Evolutionary conservation across 2,797 vertebrate species (phyloP).

Genomic region (Balearica regulorum): DNA sequence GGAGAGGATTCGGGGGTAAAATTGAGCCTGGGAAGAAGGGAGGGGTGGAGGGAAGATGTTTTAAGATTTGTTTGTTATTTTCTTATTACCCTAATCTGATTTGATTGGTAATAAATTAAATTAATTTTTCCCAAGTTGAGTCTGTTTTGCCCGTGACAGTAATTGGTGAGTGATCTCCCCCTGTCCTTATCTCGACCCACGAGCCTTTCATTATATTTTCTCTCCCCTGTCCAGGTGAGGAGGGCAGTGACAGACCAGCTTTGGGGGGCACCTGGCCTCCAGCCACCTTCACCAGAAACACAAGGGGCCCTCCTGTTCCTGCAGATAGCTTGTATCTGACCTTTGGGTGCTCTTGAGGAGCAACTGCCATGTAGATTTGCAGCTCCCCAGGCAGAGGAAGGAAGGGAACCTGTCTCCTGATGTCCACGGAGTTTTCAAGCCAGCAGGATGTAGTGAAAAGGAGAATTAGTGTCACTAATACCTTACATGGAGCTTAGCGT

Average conservation of each 20-base stretch:
- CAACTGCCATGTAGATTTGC: accelerated
- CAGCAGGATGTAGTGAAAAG: background rate
- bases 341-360: background rate
- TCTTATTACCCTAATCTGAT: background rate
- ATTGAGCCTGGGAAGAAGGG: background rate
- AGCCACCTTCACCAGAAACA: background rate
- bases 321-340: background rate
- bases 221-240: background rate
- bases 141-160: too few species aligned
- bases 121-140: too few species aligned
- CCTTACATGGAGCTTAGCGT: background rate
- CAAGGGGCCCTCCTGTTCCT: background rate
- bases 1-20: background rate
- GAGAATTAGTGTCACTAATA: background rate
- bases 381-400: background rate
- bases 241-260: background rate
- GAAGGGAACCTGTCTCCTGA: background rate
- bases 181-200: too few species aligned
- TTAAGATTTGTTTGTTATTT: background rate
- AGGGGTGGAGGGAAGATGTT: background rate
- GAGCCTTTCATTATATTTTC: too few species aligned
- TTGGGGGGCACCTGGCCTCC: background rate
- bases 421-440: background rate
- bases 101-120: background rate
- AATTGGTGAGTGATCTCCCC: too few species aligned